phyloP scores from a whole-genome alignment of 2,888 invertebrate species.

The Tineola bisselliella region DNA sequence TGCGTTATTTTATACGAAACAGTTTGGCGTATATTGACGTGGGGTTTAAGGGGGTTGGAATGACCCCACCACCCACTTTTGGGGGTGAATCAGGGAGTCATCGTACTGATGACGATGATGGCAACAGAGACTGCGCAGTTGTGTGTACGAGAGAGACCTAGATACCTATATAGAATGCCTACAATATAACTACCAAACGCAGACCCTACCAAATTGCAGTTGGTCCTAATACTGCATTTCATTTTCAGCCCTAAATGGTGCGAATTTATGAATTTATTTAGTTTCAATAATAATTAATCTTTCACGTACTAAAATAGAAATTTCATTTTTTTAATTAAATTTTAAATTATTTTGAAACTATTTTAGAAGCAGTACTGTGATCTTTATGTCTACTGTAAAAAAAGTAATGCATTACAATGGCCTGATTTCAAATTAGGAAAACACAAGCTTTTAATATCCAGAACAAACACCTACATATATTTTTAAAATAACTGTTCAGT shows the following conservation, averaged over 20 bases:
- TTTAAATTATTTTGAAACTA: too few species aligned
- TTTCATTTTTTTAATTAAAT: too few species aligned
- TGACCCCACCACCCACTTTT: slow-evolving; percentile 21
- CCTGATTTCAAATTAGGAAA: too few species aligned
- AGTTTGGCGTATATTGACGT: slow-evolving; percentile 54
- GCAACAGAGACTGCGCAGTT: slow-evolving; percentile 45
- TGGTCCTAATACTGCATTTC: not conserved
- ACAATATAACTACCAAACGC: not conserved
- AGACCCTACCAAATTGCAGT: slow-evolving; percentile 4
- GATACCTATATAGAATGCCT: slow-evolving; percentile 26
- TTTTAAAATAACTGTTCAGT: too few species aligned
- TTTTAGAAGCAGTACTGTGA: too few species aligned
- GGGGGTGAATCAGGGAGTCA: slow-evolving; percentile 22
- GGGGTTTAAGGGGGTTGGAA: slow-evolving; percentile 19
- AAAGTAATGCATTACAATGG: too few species aligned
- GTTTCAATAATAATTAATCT: too few species aligned
- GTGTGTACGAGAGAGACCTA: slow-evolving; percentile 41
- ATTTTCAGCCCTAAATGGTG: not conserved
- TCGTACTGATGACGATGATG: slow-evolving; percentile 46
- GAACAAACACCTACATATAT: too few species aligned
- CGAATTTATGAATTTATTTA: not conserved
- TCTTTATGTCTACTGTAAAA: too few species aligned
- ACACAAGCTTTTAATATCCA: too few species aligned
- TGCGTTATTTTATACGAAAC: slow-evolving; percentile 48
- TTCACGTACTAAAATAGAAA: too few species aligned